phyloP scores from a whole-genome alignment of 2,797 vertebrate genomes.

The Acanthopagrus latus region DNA sequence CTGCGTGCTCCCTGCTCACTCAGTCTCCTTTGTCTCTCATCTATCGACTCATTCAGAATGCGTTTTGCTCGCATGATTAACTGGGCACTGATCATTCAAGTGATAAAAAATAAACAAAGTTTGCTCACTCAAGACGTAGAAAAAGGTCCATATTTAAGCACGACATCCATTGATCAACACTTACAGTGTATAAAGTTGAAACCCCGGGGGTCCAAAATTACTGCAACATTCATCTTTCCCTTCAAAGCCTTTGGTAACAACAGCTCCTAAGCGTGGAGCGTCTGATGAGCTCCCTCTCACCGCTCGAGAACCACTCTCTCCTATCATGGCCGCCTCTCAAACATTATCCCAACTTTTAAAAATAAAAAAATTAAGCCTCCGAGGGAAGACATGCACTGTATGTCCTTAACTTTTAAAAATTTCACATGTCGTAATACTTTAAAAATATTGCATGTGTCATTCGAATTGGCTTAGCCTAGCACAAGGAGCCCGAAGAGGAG shows the following conservation, averaged over 20 bases:
- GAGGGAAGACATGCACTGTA: constrained; percentile 64
- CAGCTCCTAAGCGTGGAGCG: constrained; percentile 49
- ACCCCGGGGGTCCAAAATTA: constrained; percentile 61
- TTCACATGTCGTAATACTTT: constrained; percentile 47
- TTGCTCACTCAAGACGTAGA: constrained; percentile 63
- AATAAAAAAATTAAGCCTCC: constrained; percentile 24
- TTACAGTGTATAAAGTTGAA: constrained; percentile 60
- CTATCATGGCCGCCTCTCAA: constrained; percentile 62
- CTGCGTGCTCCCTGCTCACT: constrained; percentile 35
- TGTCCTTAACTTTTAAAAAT: constrained; percentile 51
- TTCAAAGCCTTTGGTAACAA: constrained; percentile 87
- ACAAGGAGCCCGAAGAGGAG: constrained; percentile 52
- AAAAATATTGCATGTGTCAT: constrained; percentile 63
- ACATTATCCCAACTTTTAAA: constrained; percentile 29
- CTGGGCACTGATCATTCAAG: constrained; percentile 65
- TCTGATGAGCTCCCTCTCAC: constrained; percentile 44
- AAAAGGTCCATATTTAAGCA: constrained; percentile 77
- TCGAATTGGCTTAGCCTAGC: constrained; percentile 63
- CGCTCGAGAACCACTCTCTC: constrained; percentile 63
- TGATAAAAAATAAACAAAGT: constrained; percentile 37
- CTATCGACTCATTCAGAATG: constrained; percentile 46
- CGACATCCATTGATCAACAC: constrained; percentile 71
- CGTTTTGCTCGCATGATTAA: constrained; percentile 45
- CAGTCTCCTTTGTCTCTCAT: constrained; percentile 26
- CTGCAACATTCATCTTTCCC: constrained; percentile 83